phyloP scores from a whole-genome alignment of 2,888 invertebrate species.

The Coenonympha glycerion region DNA sequence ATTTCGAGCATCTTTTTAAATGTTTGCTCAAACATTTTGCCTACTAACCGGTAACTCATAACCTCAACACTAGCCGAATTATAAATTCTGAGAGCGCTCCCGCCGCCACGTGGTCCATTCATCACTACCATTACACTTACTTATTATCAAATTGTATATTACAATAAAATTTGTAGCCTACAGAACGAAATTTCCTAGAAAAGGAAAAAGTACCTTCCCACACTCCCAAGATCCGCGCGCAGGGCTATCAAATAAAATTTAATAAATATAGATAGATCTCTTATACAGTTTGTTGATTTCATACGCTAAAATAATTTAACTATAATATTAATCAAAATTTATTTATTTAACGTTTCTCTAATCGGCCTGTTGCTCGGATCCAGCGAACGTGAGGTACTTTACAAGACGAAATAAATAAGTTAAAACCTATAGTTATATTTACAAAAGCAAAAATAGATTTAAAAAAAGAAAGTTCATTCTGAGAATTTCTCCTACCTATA shows the following conservation, averaged over 20 bases:
- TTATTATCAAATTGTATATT: slow-evolving; percentile 58
- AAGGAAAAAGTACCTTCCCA: slow-evolving; percentile 46
- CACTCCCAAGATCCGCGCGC: slow-evolving; percentile 34
- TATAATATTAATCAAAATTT: slow-evolving; percentile 9
- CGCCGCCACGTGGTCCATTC: slow-evolving; percentile 69
- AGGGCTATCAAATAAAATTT: slow-evolving; percentile 14
- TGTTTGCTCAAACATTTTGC: slow-evolving; percentile 72
- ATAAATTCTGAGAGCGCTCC: slow-evolving; percentile 69
- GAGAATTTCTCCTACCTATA: slow-evolving; percentile 69
- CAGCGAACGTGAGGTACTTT: slow-evolving; percentile 34
- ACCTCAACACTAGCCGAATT: slow-evolving; percentile 62
- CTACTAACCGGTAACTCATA: slow-evolving; percentile 65
- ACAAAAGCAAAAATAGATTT: slow-evolving; percentile 71
- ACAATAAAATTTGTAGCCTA: slow-evolving; percentile 76
- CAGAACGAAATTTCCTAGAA: slow-evolving; percentile 70
- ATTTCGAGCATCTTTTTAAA: slow-evolving; percentile 70
- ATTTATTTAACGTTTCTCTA: neutral
- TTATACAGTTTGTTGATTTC: slow-evolving; percentile 1
- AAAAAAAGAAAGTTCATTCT: slow-evolving; percentile 55
- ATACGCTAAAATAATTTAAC: slow-evolving; percentile 25
- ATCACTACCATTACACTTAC: slow-evolving; percentile 56
- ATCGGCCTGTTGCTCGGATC: slow-evolving; percentile 29
- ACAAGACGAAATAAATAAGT: slow-evolving; percentile 69
- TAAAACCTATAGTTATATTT: slow-evolving; percentile 67
- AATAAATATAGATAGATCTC: slow-evolving; percentile 7